phyloP scores from a whole-genome alignment of 2,888 invertebrate genomes.

The Frankliniella fusca region DNA sequence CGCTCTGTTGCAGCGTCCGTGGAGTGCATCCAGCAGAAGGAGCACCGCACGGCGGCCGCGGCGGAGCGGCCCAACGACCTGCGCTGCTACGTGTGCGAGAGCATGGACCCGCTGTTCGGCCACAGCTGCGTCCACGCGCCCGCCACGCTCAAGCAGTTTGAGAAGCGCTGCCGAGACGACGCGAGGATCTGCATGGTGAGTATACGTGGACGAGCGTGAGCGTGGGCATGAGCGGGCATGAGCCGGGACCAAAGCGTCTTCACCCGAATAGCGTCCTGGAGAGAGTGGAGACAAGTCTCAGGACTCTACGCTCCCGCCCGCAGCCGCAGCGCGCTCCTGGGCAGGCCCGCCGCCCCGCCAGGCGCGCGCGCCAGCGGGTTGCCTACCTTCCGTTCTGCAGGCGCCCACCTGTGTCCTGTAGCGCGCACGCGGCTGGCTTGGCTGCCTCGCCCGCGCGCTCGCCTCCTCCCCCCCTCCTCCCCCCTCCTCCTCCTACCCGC shows the following conservation, averaged over 20 bases:
- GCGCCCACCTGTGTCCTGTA: not conserved
- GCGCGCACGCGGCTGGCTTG: not conserved
- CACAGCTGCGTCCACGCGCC: slow-evolving; percentile 63
- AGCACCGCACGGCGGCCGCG: slow-evolving; percentile 74
- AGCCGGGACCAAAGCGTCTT: too few relatives aligned
- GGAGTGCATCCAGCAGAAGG: slow-evolving; percentile 34
- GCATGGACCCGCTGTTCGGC: slow-evolving; percentile 61
- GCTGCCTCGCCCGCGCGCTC: too few relatives aligned
- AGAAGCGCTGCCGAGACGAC: slow-evolving; percentile 72
- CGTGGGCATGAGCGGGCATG: not conserved
- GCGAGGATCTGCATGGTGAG: slow-evolving; percentile 72
- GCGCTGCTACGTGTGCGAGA: slow-evolving; percentile 77
- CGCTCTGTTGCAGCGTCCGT: not conserved
- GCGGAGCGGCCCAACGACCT: slow-evolving; percentile 72
- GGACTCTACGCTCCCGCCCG: not conserved
- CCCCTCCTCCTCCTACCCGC: too few relatives aligned
- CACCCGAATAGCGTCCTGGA: too few relatives aligned
- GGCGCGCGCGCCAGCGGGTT: not conserved
- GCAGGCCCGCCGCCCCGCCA: not conserved
- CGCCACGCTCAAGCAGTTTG: slow-evolving; percentile 58
- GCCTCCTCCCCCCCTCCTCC: too few relatives aligned
- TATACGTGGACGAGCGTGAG: not conserved
- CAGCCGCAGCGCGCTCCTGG: not conserved
- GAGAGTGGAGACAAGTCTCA: too few relatives aligned
- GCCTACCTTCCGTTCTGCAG: not conserved